Base-by-base conservation (phyloP, 1,140 invertebrate genomes). In the Drosophila kepulauana region DNA sequence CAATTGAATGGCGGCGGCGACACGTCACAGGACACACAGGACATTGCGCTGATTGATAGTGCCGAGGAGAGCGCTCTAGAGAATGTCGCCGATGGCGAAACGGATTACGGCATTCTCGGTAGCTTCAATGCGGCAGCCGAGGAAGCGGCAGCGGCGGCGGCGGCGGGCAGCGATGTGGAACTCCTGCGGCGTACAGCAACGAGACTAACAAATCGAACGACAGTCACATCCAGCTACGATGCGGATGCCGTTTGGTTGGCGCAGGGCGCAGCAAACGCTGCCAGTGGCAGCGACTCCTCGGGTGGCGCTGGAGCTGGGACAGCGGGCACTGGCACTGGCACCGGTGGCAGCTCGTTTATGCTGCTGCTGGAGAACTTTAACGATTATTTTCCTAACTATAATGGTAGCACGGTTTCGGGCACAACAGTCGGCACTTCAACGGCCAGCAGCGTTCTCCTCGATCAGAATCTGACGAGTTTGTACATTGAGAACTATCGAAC, bases 331-430 rank as follows among this genome's bases (percentile, higher is more conserved):
- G 48, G 66, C 0, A 64, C 46, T 15, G 75, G 49, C 3, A 64
- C 65, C 5, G 75, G 87, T 54, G 93, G 88, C 72, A 94, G 94
- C 79, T 92, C 91, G 35, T 93, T 94, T 58, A 93, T 94, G 93
- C 93, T 94, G 92, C 81, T 94, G 54, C 93, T 94, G 0, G 94
- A 94, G 72, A 94, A 94, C 81, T 94, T 94, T 85, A 94, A 94
- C 85, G 94, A 94, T 88, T 94, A 94, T 79, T 94, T 94, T 88
- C 94, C 94, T 52, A 93, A 92, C 78, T 92, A 91, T 52, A 93
- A 93, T 62, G 91, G 92, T 11, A 87, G 75, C 72, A 79, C 73
- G 76, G 71, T 84, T 68, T 73, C 87, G 75, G 91, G 87, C 43
- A 85, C 88, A 65, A 56, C 72, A 28, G 20, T 45, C 30, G 30